These are phyloP conservation scores for Sebastes ruberrimus DNA, from an alignment of 2,797 vertebrate species.

Conservation along the genomic window DNA sequence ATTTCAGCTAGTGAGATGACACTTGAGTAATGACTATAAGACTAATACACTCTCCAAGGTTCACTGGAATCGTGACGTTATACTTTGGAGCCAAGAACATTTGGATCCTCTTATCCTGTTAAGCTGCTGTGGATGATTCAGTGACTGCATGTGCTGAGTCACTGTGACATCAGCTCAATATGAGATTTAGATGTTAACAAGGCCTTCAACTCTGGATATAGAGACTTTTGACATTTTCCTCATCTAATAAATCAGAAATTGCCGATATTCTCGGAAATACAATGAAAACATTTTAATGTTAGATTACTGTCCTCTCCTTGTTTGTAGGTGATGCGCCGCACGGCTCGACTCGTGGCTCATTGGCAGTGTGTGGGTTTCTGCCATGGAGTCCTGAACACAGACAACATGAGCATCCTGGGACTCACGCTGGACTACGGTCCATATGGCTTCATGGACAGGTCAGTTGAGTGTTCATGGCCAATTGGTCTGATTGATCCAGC, in stretches of 20 bases:
- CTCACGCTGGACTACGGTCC: conserved; percentile 97
- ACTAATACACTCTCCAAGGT: neutral
- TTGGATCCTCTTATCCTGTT: conserved; percentile 47
- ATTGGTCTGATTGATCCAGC: neutral
- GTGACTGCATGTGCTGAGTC: conserved; percentile 21
- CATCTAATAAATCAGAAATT: neutral
- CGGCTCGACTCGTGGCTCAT: conserved; percentile 91
- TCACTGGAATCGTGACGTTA: neutral
- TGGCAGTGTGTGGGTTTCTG: conserved; percentile 99
- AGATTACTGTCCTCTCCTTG: neutral
- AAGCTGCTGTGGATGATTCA: conserved; percentile 12
- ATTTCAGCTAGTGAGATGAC: neutral
- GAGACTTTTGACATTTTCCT: conserved; percentile 13
- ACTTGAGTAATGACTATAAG: neutral
- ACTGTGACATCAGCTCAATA: neutral
- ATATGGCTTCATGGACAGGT: conserved; percentile 98
- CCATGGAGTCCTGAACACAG: conserved; percentile 97
- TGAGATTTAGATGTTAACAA: conserved; percentile 20
- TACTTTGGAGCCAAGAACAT: conserved; percentile 16
- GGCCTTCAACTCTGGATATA: conserved; percentile 3
- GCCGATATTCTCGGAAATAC: neutral
- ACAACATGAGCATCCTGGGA: conserved; percentile 98
- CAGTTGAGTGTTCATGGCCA: conserved; percentile 21
- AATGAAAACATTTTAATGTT: neutral
- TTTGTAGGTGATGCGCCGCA: conserved; percentile 87